A percentile compares a stretch with the other conserved stretches of the same genome.
phyloP scores from a whole-genome alignment of 2,113 vertebrate species.

The Dipodomys spectabilis region DNA sequence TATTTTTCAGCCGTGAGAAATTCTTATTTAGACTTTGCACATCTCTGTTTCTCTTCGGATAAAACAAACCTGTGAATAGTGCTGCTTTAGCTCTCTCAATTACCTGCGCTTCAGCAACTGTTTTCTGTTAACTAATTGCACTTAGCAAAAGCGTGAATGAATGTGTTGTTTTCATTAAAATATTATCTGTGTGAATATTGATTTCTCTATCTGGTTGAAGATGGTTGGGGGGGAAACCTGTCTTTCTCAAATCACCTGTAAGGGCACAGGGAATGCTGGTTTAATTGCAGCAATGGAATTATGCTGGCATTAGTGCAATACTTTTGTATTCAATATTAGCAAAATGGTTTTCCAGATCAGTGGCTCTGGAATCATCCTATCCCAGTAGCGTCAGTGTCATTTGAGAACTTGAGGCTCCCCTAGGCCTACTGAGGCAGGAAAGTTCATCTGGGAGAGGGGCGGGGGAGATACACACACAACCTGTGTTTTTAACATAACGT shows the following conservation, averaged over 20 bases:
- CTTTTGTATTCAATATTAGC: slow-evolving; percentile 2
- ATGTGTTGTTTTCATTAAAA: slow-evolving; percentile 52
- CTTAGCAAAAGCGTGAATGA: neutral
- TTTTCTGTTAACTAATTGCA: slow-evolving; percentile 41
- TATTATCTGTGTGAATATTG: slow-evolving; percentile 8
- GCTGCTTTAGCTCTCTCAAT: neutral
- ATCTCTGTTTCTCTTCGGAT: slow-evolving; percentile 30
- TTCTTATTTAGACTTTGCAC: slow-evolving; percentile 45
- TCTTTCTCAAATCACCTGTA: neutral
- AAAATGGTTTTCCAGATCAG: slow-evolving; percentile 42
- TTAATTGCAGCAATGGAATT: neutral
- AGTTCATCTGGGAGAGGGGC: neutral
- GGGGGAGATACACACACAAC: neutral
- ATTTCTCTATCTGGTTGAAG: slow-evolving; percentile 22
- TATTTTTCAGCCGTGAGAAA: slow-evolving; percentile 44
- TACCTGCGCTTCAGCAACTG: neutral
- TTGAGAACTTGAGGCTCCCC: neutral
- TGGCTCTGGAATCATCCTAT: neutral
- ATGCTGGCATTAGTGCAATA: neutral
- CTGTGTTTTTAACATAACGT: neutral
- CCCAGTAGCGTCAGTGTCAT: neutral
- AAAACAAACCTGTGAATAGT: slow-evolving; percentile 28
- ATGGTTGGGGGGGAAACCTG: neutral
- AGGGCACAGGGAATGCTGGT: neutral
- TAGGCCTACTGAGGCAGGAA: neutral